Conservation (phyloP, 1,140 invertebrate species). For the Lordiphosa stackelbergi region DNA sequence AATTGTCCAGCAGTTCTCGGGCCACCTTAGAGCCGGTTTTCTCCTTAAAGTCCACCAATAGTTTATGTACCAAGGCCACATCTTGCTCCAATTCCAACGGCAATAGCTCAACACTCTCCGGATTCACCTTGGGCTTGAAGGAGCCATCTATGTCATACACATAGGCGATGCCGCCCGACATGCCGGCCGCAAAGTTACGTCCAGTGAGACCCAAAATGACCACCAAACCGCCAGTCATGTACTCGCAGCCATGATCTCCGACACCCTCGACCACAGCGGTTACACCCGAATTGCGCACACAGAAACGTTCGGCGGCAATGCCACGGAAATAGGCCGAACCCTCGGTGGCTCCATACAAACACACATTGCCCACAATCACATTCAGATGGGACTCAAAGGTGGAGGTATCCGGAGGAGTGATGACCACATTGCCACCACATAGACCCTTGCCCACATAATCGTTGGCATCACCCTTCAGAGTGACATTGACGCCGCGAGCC, state of each 20-base stretch:
- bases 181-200: slow-evolving; percentile 98
- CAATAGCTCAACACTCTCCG: slow-evolving; percentile 92
- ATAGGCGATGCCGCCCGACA: slow-evolving; percentile 98
- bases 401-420: slow-evolving; percentile 93
- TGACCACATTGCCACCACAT: slow-evolving; percentile 96
- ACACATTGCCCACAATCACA: slow-evolving; percentile 98
- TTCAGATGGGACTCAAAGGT: slow-evolving; percentile 93
- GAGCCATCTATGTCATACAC: slow-evolving; percentile 93
- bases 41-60: slow-evolving; percentile 91
- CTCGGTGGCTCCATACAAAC: slow-evolving; percentile 96
- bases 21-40: slow-evolving; percentile 95
- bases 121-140: slow-evolving; percentile 92
- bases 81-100: slow-evolving; percentile 89
- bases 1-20: slow-evolving; percentile 86
- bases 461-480: slow-evolving; percentile 97
- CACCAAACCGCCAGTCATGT: slow-evolving; percentile 97
- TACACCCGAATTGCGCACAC: slow-evolving; percentile 97
- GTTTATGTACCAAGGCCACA: slow-evolving; percentile 85
- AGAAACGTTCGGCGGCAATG: slow-evolving; percentile 98
- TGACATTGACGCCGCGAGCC: slow-evolving; percentile 91
- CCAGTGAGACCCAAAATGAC: slow-evolving; percentile 96
- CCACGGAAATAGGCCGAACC: slow-evolving; percentile 97
- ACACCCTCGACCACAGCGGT: slow-evolving; percentile 94
- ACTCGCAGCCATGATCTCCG: slow-evolving; percentile 99
- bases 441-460: slow-evolving; percentile 98